Conservation (phyloP, 2,888 invertebrate species). For the Cinara cedri region DNA sequence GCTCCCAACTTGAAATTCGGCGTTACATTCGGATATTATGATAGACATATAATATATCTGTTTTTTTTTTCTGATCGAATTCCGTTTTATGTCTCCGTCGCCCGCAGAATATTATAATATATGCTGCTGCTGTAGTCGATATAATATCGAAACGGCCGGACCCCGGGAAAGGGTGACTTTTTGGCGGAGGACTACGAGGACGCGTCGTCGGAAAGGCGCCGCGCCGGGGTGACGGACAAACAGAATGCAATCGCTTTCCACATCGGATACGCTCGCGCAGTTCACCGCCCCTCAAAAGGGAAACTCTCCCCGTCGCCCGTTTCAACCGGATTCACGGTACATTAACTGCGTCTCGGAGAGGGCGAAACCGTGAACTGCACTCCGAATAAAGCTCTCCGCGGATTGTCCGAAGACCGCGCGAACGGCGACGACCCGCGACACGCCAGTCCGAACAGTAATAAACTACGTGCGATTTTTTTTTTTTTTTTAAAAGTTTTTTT, state of each 20-base stretch:
- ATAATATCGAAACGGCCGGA: background rate
- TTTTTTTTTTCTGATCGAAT: slow-evolving; percentile 10
- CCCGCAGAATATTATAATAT: too few species aligned
- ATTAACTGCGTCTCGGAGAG: slow-evolving; percentile 14
- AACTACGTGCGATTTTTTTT: background rate
- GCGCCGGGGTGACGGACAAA: slow-evolving; percentile 7
- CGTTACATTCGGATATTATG: too few species aligned
- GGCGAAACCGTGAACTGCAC: slow-evolving; percentile 22
- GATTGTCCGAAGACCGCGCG: background rate
- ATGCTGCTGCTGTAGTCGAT: background rate
- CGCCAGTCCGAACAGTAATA: background rate
- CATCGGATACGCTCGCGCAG: slow-evolving; percentile 14
- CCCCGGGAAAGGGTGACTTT: background rate
- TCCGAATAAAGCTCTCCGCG: background rate
- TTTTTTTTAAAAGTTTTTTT: too few species aligned
- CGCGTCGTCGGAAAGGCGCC: background rate
- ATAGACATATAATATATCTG: slow-evolving; percentile 15
- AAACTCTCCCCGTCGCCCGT: background rate
- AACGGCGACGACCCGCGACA: background rate
- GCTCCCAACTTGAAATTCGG: too few species aligned
- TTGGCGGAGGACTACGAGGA: background rate
- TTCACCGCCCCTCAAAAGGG: background rate
- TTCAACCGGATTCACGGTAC: slow-evolving; percentile 55
- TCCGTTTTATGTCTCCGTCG: background rate
- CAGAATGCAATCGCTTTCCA: slow-evolving; percentile 41